Conservation (phyloP, 2,113 vertebrate species). For the Protomyctophum bolini region DNA sequence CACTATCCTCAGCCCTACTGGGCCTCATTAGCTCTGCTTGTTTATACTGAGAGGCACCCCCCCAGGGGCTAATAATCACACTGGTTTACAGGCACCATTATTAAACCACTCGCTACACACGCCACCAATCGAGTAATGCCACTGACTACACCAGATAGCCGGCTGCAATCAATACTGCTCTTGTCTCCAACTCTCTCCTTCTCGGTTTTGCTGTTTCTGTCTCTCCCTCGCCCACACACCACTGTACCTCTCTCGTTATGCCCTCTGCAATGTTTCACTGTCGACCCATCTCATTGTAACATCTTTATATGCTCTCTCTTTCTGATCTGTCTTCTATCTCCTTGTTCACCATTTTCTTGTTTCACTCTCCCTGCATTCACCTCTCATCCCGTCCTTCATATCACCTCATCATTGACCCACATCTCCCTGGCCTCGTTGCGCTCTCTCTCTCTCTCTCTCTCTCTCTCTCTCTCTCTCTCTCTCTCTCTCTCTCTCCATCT, state of each 20-base stretch:
- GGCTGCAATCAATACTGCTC: neutral
- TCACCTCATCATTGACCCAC: neutral
- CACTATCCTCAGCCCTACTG: slow-evolving; percentile 63
- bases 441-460: neutral
- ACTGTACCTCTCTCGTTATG: too few species aligned
- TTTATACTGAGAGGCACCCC: slow-evolving; percentile 64
- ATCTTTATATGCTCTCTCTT: too few species aligned
- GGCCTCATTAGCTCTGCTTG: slow-evolving; percentile 70
- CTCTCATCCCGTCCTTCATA: too few species aligned
- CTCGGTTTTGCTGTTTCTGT: neutral
- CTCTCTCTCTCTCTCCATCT: neutral
- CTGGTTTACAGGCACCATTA: slow-evolving; percentile 56
- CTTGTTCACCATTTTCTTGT: too few species aligned
- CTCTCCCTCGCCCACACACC: too few species aligned
- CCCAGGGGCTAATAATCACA: slow-evolving; percentile 67
- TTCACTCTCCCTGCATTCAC: too few species aligned
- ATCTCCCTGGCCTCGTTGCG: slow-evolving; percentile 14
- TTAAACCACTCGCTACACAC: slow-evolving; percentile 44
- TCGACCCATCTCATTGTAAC: too few species aligned
- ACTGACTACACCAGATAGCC: slow-evolving; percentile 4
- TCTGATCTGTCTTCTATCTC: too few species aligned
- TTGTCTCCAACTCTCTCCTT: slow-evolving; percentile 11
- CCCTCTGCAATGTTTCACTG: too few species aligned
- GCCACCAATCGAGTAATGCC: slow-evolving; percentile 31
- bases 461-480: slow-evolving; percentile 5